Evolutionary conservation across 1,140 invertebrate genomes (phyloP).

Genomic region (Gonioctena quinquepunctata): DNA sequence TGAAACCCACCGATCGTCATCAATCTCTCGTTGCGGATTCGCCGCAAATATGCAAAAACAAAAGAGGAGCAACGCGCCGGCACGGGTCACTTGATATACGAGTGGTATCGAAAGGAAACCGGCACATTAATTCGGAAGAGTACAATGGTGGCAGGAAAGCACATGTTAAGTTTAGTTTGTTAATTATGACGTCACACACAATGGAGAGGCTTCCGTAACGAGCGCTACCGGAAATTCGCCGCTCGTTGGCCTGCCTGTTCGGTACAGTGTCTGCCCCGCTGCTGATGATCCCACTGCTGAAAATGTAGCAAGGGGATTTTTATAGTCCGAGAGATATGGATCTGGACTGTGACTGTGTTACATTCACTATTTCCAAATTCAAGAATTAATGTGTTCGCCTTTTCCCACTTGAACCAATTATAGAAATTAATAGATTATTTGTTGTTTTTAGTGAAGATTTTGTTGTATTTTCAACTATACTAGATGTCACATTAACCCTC

Average conservation of each 20-base stretch:
- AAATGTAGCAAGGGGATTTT: neutral
- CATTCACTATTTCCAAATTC: too few species aligned
- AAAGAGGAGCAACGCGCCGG: constrained; percentile 28
- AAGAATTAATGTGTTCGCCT: too few species aligned
- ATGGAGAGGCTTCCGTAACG: constrained; percentile 52
- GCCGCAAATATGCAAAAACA: constrained; percentile 27
- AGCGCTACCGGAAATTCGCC: constrained; percentile 50
- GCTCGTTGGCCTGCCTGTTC: constrained; percentile 33
- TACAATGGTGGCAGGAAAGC: constrained; percentile 57
- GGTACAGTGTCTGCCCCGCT: neutral
- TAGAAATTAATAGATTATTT: too few species aligned
- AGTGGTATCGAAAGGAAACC: constrained; percentile 54
- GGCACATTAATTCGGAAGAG: constrained; percentile 55
- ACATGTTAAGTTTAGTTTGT: constrained; percentile 59
- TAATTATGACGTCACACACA: constrained; percentile 56
- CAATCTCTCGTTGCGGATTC: neutral
- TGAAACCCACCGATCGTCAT: neutral
- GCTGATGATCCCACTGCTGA: too few species aligned
- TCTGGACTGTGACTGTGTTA: too few species aligned
- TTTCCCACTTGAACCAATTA: too few species aligned
- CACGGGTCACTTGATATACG: constrained; percentile 53
- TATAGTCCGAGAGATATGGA: neutral
- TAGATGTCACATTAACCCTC: too few species aligned
- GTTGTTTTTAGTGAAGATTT: too few species aligned
- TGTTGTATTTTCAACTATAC: too few species aligned